These are phyloP conservation scores for Eira barbara DNA, from an alignment of 2,113 vertebrate genomes.

Conservation along the genomic window DNA sequence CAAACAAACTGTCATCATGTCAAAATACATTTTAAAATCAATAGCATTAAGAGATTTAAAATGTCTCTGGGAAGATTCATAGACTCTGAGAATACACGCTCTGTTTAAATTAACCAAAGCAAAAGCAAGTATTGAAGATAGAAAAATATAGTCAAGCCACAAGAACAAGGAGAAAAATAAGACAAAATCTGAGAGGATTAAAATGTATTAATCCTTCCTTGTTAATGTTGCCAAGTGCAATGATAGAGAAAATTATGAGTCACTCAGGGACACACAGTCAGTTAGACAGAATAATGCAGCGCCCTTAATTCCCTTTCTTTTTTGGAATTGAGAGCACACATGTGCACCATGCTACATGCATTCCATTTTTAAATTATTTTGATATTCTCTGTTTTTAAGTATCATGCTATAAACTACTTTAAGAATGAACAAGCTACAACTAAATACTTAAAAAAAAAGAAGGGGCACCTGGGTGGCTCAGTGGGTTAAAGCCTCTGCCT, in stretches of 20 bases:
- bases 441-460: neutral
- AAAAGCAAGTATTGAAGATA: neutral
- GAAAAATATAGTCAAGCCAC: neutral
- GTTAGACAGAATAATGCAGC: neutral
- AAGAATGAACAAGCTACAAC: neutral
- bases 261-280: neutral
- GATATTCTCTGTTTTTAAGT: neutral
- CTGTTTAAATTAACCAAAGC: neutral
- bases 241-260: slow-evolving; percentile 44
- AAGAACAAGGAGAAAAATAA: slow-evolving; percentile 8
- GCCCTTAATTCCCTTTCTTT: neutral
- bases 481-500: no score
- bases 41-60: neutral
- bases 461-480: no score
- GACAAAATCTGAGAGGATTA: slow-evolving; percentile 37
- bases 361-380: slow-evolving; percentile 24
- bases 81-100: neutral
- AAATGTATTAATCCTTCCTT: slow-evolving; percentile 31
- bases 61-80: slow-evolving; percentile 1
- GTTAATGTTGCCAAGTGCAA: neutral
- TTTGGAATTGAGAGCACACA: neutral
- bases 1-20: neutral
- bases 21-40: slow-evolving; percentile 18
- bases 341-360: neutral
- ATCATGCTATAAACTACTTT: neutral